Conservation (phyloP, 1,140 invertebrate species). For the Sogatella furcifera region DNA sequence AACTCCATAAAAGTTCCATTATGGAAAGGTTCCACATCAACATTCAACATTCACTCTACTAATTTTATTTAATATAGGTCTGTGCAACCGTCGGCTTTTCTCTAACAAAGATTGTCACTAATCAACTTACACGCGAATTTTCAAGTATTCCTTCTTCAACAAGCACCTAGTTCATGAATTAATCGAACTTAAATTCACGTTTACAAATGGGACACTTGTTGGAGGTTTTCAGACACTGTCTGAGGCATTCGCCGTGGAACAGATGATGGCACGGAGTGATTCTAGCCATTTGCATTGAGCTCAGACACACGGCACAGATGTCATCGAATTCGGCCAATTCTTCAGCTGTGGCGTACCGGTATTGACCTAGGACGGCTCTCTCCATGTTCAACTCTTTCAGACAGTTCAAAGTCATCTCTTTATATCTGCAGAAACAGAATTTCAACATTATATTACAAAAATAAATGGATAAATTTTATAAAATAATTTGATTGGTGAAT, state of each 20-base stretch:
- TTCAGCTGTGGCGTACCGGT: slow-evolving; percentile 47
- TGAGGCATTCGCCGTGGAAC: slow-evolving; percentile 62
- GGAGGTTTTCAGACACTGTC: slow-evolving; percentile 54
- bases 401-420: slow-evolving; percentile 45
- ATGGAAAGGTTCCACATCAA: too few relatives aligned
- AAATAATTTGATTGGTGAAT: too few relatives aligned
- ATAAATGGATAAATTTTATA: too few relatives aligned
- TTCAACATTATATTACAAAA: too few relatives aligned
- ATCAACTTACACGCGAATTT: too few relatives aligned
- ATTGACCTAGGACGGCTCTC: slow-evolving; percentile 45
- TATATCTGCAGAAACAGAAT: slow-evolving; percentile 28
- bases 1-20: too few relatives aligned
- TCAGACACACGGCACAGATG: slow-evolving; percentile 63
- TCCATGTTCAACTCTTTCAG: slow-evolving; percentile 43
- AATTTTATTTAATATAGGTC: too few relatives aligned
- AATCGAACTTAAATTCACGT: slow-evolving; percentile 34
- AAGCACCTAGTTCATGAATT: background rate
- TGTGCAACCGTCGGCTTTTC: too few relatives aligned
- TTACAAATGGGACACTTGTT: slow-evolving; percentile 62
- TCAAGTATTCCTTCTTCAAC: too few relatives aligned
- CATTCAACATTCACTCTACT: too few relatives aligned
- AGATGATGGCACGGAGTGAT: slow-evolving; percentile 65
- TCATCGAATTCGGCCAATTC: slow-evolving; percentile 58
- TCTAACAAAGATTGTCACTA: too few relatives aligned
- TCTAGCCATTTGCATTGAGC: slow-evolving; percentile 48